These are phyloP conservation scores for Formicarius rufipectus DNA, from an alignment of 2,113 vertebrate genomes.

Conservation along the genomic window DNA sequence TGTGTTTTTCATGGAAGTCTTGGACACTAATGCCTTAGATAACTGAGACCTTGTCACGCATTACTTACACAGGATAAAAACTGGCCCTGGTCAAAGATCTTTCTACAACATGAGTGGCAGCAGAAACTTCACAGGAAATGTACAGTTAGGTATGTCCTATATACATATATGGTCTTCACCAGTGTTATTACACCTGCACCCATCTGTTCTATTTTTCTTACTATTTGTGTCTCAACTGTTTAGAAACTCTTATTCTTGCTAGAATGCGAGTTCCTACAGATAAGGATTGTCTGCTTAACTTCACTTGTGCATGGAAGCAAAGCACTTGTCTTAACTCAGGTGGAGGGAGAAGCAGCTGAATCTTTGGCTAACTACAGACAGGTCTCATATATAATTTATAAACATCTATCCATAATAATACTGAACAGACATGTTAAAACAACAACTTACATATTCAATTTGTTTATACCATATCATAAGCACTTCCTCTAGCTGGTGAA, in stretches of 20 bases:
- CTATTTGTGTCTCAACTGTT: not conserved
- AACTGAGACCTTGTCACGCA: not conserved
- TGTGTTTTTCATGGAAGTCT: not conserved
- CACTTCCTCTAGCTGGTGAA: slow-evolving; percentile 79
- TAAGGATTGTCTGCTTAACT: not conserved
- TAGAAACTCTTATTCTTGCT: not conserved
- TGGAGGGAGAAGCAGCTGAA: not conserved
- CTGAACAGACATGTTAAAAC: not conserved
- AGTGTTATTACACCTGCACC: not conserved
- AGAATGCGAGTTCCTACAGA: not conserved
- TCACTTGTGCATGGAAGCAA: not conserved
- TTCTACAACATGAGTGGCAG: not conserved
- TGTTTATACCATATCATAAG: slow-evolving; percentile 83
- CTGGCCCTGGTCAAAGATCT: not conserved
- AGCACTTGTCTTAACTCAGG: not conserved
- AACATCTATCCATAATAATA: not conserved
- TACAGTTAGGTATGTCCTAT: not conserved
- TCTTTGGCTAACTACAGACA: not conserved
- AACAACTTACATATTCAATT: slow-evolving; percentile 78
- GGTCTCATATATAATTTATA: not conserved
- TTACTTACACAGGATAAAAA: not conserved
- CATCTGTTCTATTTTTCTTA: not conserved
- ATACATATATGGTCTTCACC: not conserved
- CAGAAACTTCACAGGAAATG: not conserved
- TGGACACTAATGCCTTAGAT: not conserved